Percentiles rank a stretch among this genome's conserved stretches.
These are phyloP conservation scores for Lottia scabra DNA, from an alignment of 2,888 invertebrate genomes.

Conservation along the genomic window DNA sequence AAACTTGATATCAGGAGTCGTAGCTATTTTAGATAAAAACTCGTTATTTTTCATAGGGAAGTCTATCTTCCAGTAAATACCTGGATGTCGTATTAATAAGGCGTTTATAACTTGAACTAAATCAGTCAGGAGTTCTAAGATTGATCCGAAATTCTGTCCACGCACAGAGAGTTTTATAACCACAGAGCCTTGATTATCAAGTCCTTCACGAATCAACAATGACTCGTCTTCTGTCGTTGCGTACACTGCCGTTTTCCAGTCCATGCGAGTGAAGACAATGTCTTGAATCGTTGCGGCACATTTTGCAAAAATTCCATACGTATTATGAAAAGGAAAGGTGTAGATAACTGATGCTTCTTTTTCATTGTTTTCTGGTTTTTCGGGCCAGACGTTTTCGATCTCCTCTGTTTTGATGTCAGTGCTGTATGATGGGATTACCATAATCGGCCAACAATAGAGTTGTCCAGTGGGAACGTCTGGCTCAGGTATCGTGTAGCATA, in stretches of 20 bases:
- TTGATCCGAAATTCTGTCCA: conserved; percentile 31
- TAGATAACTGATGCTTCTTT: conserved; percentile 38
- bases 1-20: conserved; percentile 15
- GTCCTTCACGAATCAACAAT: conserved; percentile 36
- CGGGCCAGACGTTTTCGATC: conserved; percentile 47
- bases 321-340: conserved; percentile 46
- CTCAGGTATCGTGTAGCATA: conserved; percentile 64
- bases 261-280: conserved; percentile 49
- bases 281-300: conserved; percentile 50
- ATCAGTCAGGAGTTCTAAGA: conserved; percentile 40
- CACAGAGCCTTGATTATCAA: neutral
- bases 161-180: conserved; percentile 26
- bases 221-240: conserved; percentile 48
- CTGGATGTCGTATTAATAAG: conserved; percentile 40
- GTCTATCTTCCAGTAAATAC: conserved; percentile 47
- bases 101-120: conserved; percentile 46
- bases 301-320: conserved; percentile 55
- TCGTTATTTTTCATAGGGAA: conserved; percentile 27
- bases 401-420: conserved; percentile 27
- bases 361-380: conserved; percentile 23
- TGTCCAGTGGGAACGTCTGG: conserved; percentile 50
- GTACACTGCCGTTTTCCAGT: conserved; percentile 59
- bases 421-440: conserved; percentile 64
- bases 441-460: conserved; percentile 46
- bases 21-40: conserved; percentile 14